A percentile compares a stretch with the other conserved stretches of the same genome.
Evolutionary conservation across 2,113 vertebrate genomes (phyloP).

Genomic region (Gallinago undulata): DNA sequence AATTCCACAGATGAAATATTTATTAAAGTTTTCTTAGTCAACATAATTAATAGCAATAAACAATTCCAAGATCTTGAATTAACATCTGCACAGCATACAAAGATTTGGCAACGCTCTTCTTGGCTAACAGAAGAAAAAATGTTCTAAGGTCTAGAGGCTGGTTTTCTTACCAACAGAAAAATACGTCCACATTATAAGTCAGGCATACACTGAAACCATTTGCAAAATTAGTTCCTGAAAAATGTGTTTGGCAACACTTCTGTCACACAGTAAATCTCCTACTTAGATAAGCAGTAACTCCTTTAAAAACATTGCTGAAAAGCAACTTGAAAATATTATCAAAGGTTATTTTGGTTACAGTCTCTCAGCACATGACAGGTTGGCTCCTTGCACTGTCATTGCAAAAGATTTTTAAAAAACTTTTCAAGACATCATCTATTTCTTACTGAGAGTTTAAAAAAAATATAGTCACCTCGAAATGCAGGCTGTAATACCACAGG

Average conservation of each 20-base stretch:
- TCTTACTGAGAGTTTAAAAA: not conserved
- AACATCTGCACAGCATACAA: not conserved
- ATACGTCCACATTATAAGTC: not conserved
- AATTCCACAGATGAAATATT: not conserved
- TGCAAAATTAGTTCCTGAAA: constrained; percentile 5
- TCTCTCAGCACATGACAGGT: not conserved
- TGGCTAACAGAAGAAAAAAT: not conserved
- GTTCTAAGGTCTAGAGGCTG: not conserved
- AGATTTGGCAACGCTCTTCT: not conserved
- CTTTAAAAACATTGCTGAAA: not conserved
- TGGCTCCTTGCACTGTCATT: not conserved
- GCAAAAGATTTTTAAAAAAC: not conserved
- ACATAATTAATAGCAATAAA: not conserved
- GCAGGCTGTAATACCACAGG: not conserved
- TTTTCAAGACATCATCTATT: not conserved
- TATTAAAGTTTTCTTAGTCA: not conserved
- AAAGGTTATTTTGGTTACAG: not conserved
- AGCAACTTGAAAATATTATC: not conserved
- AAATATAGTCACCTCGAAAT: not conserved
- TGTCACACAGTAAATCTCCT: not conserved
- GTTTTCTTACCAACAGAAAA: not conserved
- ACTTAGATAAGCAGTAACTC: not conserved
- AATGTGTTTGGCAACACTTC: not conserved
- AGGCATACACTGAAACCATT: not conserved
- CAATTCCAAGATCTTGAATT: not conserved